These are phyloP conservation scores for Drosophila truncata DNA, from an alignment of 1,140 invertebrate genomes.

Conservation along the genomic window DNA sequence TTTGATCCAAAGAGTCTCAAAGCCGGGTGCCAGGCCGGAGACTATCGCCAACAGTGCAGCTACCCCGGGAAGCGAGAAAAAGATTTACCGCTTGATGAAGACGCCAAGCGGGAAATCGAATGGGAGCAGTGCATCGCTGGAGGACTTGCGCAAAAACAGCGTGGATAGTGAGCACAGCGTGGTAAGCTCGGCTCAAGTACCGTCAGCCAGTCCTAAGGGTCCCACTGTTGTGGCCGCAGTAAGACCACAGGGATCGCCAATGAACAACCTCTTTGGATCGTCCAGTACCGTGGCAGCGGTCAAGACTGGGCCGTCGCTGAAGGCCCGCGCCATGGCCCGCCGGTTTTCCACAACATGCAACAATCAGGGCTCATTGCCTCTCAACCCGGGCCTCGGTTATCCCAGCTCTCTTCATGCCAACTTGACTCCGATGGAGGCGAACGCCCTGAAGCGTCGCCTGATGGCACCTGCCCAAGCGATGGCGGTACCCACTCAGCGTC, in stretches of 20 bases:
- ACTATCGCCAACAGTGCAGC: not conserved
- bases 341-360: slow-evolving; percentile 64
- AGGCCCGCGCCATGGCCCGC: slow-evolving; percentile 48
- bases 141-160: slow-evolving; percentile 42
- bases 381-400: not conserved
- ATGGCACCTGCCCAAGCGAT: not conserved
- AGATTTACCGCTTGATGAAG: slow-evolving; percentile 47
- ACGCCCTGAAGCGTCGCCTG: slow-evolving; percentile 53
- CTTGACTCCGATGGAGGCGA: slow-evolving; percentile 1
- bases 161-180: slow-evolving; percentile 39
- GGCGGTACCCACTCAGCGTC: slow-evolving; percentile 38
- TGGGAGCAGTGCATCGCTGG: not conserved
- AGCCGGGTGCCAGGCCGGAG: not conserved
- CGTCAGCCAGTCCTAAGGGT: slow-evolving; percentile 2
- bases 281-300: not conserved
- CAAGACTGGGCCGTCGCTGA: not conserved
- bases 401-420: not conserved
- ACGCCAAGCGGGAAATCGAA: slow-evolving; percentile 21
- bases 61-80: slow-evolving; percentile 30
- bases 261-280: slow-evolving; percentile 36
- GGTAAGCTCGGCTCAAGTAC: not conserved
- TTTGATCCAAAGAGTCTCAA: slow-evolving; percentile 27
- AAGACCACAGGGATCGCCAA: slow-evolving; percentile 17
- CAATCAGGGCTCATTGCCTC: not conserved
- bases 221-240: slow-evolving; percentile 12